Evolutionary conservation across 1,140 invertebrate genomes (phyloP).

Genomic region (Anagrus nilaparvatae): DNA sequence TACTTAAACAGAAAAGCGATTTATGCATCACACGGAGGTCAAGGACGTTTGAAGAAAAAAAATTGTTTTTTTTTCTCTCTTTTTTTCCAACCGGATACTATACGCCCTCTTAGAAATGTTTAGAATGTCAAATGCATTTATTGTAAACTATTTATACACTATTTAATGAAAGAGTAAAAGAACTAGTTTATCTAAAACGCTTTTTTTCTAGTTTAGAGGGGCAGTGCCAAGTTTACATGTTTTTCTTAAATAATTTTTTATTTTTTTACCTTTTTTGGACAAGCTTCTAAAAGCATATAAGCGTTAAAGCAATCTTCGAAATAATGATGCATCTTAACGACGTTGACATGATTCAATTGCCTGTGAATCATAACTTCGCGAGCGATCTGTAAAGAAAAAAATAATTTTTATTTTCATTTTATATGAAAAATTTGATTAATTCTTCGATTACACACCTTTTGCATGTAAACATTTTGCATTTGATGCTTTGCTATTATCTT

Average conservation of each 20-base stretch:
- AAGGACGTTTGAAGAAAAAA: background rate
- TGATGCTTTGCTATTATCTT: slow-evolving; percentile 64
- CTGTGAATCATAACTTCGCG: slow-evolving; percentile 65
- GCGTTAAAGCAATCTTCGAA: slow-evolving; percentile 66
- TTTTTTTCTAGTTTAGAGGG: no score
- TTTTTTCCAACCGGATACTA: no score
- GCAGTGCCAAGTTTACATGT: no score
- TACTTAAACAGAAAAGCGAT: no score
- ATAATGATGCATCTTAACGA: slow-evolving; percentile 59
- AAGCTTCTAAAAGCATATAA: slow-evolving; percentile 66
- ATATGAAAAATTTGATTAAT: slow-evolving; percentile 1
- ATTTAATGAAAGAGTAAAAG: no score
- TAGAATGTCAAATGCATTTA: no score
- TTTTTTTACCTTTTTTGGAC: slow-evolving; percentile 48
- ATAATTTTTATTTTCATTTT: slow-evolving; percentile 4
- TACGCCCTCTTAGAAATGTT: no score
- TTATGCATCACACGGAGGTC: no score
- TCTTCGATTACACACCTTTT: slow-evolving; percentile 43
- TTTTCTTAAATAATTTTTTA: background rate
- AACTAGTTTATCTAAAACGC: no score
- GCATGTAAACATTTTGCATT: slow-evolving; percentile 57
- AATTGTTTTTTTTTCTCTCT: no score
- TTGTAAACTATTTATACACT: no score
- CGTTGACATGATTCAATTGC: slow-evolving; percentile 52
- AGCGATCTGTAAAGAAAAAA: slow-evolving; percentile 27